Base-by-base conservation (phyloP, 2,797 vertebrate genomes). In the Cichlasoma orientale region DNA sequence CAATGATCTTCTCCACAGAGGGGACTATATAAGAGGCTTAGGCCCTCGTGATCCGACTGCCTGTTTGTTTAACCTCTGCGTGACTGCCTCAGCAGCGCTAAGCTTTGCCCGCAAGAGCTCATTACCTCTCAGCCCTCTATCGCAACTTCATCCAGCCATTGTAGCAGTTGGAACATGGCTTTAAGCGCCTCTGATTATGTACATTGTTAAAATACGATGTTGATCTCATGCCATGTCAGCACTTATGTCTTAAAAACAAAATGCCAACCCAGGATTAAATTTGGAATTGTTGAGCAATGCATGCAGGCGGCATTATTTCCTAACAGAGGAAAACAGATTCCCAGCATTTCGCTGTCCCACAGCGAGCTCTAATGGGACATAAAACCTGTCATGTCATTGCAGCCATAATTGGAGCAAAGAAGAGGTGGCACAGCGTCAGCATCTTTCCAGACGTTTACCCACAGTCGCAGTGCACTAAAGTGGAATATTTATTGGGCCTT, bases 41-140 rank as follows among this genome's bases (percentile, higher is more conserved):
- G 88, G 81, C 79, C 86, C 88, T 73, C 83, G 90, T 93, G 93
- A 94, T 92, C 92, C 91, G 82, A 2, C 87, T 63, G 86, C 79
- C 86, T 92, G 93, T 93, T 94, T 94, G 89, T 88, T 92, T 93
- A 93, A 93, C 93, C 92, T 92, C 90, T 90, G 86, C 78, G 77
- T 90, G 86, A 86, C 89, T 74, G 86, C 86, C 66, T 83, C 79
- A 72, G 82, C 85, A 52, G 31, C 18, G 52, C 90, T 90, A 90
- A 92, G 90, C 92, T 91, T 84, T 18, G 29, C 81, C 87, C 77
- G 71, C 74, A 90, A 92, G 85, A 92, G 86, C 87, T 93, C 90
- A 90, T 92, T 92, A 90, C 86, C 57, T 61, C 83, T 59, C 73
- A 16, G 80, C 38, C 13, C 72, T 55, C 44, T 7, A n/a, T 83